Evolutionary conservation across 2,797 vertebrate genomes (phyloP), one percentile per base, ranked within the genome.

Genomic region (Balearica regulorum): DNA sequence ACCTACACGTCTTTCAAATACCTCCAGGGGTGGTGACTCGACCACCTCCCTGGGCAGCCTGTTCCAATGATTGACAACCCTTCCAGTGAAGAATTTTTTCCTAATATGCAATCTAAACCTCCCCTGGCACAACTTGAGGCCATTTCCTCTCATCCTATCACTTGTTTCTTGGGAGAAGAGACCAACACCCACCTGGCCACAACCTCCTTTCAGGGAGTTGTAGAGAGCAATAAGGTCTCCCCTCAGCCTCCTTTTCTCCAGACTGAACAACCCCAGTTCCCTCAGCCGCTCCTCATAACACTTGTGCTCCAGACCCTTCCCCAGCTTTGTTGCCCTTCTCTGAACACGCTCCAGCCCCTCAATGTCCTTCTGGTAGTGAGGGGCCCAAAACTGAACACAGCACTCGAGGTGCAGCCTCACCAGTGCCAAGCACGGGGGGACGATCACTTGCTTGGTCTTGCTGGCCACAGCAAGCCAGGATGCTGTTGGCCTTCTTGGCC

Each of bases 401-500:
- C 2, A 35, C 15, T 53, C 13, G 1, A 3, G 4, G 9, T 44
- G 48, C 5, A 1, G 54, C 39, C 44, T 53, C 62, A 53, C 24
- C 48, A 61, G 64, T 19, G n/a, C 7, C 3, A 0, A 41, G 13
- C 21, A 46, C 37, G 66, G 28, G 22, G 13, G 44, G 1, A 22
- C 3, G 0, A 21, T 8, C 18, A 5, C 29, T 16, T 20, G 31
- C 51, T 49, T 25, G 3, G 6, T 70, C 65, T 57, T 29, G 13
- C 31, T 64, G 18, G 28, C 16, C 49, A 57, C n/a, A 1, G 49
- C 10, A 70, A 4, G 26, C 13, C 79, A 77, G 57, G 41, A 55
- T 57, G 43, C 22, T 4, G 0, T 14, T 64, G 31, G 31, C 16
- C 22, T n/a, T 33, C 35, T 55, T 44, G 31, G n/a, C n/a, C 24